phyloP scores from a whole-genome alignment of 2,888 invertebrate genomes.

The Smittia aterrima region DNA sequence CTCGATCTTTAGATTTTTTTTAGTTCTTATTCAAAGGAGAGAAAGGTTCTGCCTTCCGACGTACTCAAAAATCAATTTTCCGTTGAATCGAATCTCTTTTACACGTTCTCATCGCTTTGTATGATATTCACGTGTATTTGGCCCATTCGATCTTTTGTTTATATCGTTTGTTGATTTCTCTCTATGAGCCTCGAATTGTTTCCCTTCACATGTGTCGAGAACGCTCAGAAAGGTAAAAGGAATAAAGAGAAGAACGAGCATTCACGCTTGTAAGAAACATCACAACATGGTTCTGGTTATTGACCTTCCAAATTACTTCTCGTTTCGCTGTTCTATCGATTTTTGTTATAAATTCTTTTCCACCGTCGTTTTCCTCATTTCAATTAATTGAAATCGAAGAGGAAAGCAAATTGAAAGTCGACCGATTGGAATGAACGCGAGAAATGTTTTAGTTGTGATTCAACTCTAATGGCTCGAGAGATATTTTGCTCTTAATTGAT shows the following conservation, averaged over 20 bases:
- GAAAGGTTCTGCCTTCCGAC: background rate
- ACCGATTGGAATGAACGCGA: background rate
- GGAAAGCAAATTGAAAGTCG: background rate
- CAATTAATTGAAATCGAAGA: constrained; percentile 29
- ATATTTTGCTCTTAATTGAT: background rate
- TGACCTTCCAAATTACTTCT: constrained; percentile 32
- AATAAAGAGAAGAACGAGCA: background rate
- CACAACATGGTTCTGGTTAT: constrained; percentile 15
- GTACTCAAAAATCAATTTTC: constrained; percentile 27
- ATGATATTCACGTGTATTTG: background rate
- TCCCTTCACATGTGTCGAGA: background rate
- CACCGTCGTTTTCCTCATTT: constrained; percentile 10
- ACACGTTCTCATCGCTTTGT: background rate
- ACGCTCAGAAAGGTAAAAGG: background rate
- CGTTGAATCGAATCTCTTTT: background rate
- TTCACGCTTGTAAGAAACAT: background rate
- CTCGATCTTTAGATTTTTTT: background rate
- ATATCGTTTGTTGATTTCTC: constrained; percentile 1
- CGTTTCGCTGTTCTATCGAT: constrained; percentile 24
- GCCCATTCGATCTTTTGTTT: constrained; percentile 24
- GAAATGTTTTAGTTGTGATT: background rate
- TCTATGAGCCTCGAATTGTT: background rate
- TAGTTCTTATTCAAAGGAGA: background rate
- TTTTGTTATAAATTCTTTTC: background rate
- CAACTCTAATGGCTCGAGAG: background rate